These are phyloP conservation scores for Deladenus siricidicola DNA, from an alignment of 2,888 invertebrate genomes.

Conservation along the genomic window DNA sequence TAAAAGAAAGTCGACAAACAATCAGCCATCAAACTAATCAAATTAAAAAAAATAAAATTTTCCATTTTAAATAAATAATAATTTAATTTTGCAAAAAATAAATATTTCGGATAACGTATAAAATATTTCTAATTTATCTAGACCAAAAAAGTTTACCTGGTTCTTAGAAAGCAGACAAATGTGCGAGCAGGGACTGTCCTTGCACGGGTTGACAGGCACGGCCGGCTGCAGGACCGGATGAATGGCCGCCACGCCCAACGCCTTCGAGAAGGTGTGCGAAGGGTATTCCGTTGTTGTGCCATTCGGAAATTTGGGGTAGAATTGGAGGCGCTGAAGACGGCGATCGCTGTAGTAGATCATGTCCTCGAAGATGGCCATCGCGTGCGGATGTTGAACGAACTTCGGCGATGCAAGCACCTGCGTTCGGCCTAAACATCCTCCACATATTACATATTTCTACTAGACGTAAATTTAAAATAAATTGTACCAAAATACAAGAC, in stretches of 20 bases:
- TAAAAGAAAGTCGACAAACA: too few species aligned
- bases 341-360: slow-evolving; percentile 79
- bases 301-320: slow-evolving; percentile 53
- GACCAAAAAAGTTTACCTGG: slow-evolving; percentile 14
- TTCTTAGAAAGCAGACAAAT: slow-evolving; percentile 73
- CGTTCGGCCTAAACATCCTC: slow-evolving; percentile 28
- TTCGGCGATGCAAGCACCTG: slow-evolving; percentile 56
- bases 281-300: slow-evolving; percentile 49
- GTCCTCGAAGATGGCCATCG: slow-evolving; percentile 86
- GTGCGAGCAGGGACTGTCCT: slow-evolving; percentile 70
- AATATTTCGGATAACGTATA: too few species aligned
- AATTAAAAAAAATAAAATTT: too few species aligned
- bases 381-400: slow-evolving; percentile 88
- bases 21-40: too few species aligned
- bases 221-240: slow-evolving; percentile 84
- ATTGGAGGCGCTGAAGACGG: slow-evolving; percentile 42
- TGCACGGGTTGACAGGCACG: slow-evolving; percentile 67
- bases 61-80: too few species aligned
- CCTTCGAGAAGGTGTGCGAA: slow-evolving; percentile 85
- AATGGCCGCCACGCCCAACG: slow-evolving; percentile 85
- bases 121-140: too few species aligned
- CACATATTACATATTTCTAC: neutral
- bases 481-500: slow-evolving; percentile 1
- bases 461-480: neutral
- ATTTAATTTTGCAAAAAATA: too few species aligned